Base-by-base conservation (phyloP, 1,140 invertebrate genomes). In the Hormaphis cornu region DNA sequence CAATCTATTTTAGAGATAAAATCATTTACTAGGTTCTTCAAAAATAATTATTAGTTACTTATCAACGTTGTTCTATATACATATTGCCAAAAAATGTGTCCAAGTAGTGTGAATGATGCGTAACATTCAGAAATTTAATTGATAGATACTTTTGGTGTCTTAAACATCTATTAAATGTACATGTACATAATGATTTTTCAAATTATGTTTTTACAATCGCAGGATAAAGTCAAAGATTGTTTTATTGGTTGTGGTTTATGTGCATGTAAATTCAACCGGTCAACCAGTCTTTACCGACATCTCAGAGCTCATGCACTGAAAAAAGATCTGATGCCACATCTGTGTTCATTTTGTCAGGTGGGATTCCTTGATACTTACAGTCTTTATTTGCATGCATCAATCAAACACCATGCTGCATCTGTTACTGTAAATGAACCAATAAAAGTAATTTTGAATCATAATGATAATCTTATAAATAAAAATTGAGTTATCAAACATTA, bases 301-400 rank as follows among this genome's bases (percentile, higher is more conserved):
- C 44, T 66, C 10, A 30, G 42, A 50, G 33, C 22, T 16, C 61
- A 66, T 66, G 61, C 61, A 10, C 35, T 66, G 28, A 66, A 48
- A n/a, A 66, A 66, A 22, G 42, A 66, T 16, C 18, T 66, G 22
- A 33, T 48, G 28, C 61, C 61, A 14, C 18, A 66, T 66, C 22
- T 66, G 18, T 66, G 61, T 50, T 66, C 61, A 22, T 66, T 66
- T 50, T 66, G 61, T 35, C 44, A 66, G 1, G 44, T 46, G n/a
- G 61, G 61, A 46, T 66, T 66, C 35, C 44, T 66, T 24, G 61
- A 66, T 4, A 35, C 24, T 2, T 50, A 48, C 18, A 48, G 61
- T n/a, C 61, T 66, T 35, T 66, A 44, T 22, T 35, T 66, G 28
- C 61, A 66, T 35, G 44, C 61, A 33, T 48, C 40, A 35, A 48